Conservation (phyloP, 2,888 invertebrate species). For the Sinohyriopsis cumingii region DNA sequence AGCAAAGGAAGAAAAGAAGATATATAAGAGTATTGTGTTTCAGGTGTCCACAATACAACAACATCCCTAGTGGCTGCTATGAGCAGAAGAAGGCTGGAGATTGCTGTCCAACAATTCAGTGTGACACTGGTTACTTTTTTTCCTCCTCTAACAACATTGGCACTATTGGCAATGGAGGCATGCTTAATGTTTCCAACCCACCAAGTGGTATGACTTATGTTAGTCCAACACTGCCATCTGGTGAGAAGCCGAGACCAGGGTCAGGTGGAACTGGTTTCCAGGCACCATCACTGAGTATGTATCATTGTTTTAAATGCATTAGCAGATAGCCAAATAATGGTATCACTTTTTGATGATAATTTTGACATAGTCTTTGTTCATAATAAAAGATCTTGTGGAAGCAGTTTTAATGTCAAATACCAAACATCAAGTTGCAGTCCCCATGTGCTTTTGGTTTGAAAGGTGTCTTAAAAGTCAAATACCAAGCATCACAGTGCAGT, state of each 20-base stretch:
- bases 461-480: too few species aligned
- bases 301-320: background rate
- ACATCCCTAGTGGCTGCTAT: conserved; percentile 51
- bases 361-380: too few species aligned
- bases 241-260: conserved; percentile 38
- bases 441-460: too few species aligned
- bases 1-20: too few species aligned
- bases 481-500: too few species aligned
- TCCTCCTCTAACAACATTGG: conserved; percentile 48
- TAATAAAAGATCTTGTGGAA: too few species aligned
- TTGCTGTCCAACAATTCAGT: conserved; percentile 45
- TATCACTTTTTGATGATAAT: too few species aligned
- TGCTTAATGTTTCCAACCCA: conserved; percentile 40
- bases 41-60: conserved; percentile 59
- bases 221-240: conserved; percentile 45
- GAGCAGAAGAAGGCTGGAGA: conserved; percentile 34
- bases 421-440: too few species aligned
- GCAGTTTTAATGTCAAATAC: too few species aligned
- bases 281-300: conserved; percentile 47
- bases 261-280: conserved; percentile 46
- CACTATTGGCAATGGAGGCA: conserved; percentile 53
- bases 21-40: background rate
- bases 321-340: too few species aligned
- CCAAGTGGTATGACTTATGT: conserved; percentile 36
- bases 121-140: conserved; percentile 49